phyloP scores from a whole-genome alignment of 2,888 invertebrate genomes.

The Synanthedon vespiformis region DNA sequence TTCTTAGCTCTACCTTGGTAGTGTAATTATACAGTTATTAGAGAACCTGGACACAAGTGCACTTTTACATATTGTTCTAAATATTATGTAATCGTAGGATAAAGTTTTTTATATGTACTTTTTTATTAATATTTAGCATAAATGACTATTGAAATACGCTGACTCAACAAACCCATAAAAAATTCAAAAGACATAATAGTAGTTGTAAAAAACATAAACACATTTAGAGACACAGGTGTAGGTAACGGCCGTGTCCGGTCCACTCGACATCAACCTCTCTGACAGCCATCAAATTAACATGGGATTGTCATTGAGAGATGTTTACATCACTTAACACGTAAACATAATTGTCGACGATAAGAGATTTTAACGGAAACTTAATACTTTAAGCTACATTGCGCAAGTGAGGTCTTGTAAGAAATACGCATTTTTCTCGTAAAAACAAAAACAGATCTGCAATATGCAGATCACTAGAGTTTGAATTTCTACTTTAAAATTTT shows the following conservation, averaged over 20 bases:
- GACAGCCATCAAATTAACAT: conserved; percentile 56
- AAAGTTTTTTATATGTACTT: no score
- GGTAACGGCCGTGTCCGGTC: neutral
- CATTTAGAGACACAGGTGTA: neutral
- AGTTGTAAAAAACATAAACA: neutral
- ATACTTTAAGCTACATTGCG: conserved; percentile 7
- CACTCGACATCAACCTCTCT: conserved; percentile 17
- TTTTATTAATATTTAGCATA: no score
- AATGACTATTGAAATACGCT: neutral
- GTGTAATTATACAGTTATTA: no score
- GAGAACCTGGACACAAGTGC: no score
- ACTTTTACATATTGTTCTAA: no score
- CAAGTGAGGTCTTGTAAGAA: no score
- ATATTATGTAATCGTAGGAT: no score
- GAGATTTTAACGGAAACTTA: conserved; percentile 44
- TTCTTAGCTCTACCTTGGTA: no score
- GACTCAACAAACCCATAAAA: neutral
- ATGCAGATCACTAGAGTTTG: no score
- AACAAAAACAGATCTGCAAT: no score
- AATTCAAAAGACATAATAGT: neutral
- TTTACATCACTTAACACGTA: conserved; percentile 42
- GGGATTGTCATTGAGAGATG: conserved; percentile 36
- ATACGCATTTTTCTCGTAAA: no score
- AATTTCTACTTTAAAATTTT: no score
- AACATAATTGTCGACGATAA: conserved; percentile 38